Conservation (phyloP, 1,140 invertebrate species). For the Sycophaga agraensis region DNA sequence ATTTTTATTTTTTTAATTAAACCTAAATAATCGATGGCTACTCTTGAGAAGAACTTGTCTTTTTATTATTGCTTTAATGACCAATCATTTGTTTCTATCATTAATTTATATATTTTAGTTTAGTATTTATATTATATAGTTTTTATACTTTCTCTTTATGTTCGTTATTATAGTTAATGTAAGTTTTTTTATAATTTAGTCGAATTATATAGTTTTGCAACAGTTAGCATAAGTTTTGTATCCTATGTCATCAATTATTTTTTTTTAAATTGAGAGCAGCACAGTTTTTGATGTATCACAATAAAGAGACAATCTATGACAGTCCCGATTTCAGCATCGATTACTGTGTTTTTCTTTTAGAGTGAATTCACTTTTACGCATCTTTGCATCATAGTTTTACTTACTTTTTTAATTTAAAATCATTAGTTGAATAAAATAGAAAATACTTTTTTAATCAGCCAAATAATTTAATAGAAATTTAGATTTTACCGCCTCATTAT, state of each 20-base stretch:
- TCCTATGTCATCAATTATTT: slow-evolving; percentile 9
- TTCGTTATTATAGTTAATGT: slow-evolving; percentile 1
- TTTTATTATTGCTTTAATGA: background rate
- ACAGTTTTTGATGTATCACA: slow-evolving; percentile 24
- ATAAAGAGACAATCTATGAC: slow-evolving; percentile 17
- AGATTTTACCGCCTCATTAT: slow-evolving; percentile 9
- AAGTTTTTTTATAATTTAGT: slow-evolving; percentile 26
- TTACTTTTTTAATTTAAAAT: background rate
- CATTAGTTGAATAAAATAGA: slow-evolving; percentile 11
- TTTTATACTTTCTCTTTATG: slow-evolving; percentile 14
- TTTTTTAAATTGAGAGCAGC: slow-evolving; percentile 24
- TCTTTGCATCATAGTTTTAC: slow-evolving; percentile 3
- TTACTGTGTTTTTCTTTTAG: slow-evolving; percentile 21
- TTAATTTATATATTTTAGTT: slow-evolving; percentile 6
- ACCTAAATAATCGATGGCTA: too few relatives aligned
- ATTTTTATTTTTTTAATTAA: background rate
- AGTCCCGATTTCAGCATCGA: slow-evolving; percentile 22
- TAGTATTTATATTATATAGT: slow-evolving; percentile 4
- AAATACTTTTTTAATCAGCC: slow-evolving; percentile 4
- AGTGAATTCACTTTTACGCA: background rate
- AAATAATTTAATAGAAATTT: slow-evolving; percentile 18
- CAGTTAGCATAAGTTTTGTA: slow-evolving; percentile 15
- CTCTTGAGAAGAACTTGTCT: slow-evolving; percentile 19
- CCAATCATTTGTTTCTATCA: background rate
- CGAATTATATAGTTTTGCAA: slow-evolving; percentile 4